phyloP scores from a whole-genome alignment of 2,797 vertebrate species.

The Antrozous pallidus region DNA sequence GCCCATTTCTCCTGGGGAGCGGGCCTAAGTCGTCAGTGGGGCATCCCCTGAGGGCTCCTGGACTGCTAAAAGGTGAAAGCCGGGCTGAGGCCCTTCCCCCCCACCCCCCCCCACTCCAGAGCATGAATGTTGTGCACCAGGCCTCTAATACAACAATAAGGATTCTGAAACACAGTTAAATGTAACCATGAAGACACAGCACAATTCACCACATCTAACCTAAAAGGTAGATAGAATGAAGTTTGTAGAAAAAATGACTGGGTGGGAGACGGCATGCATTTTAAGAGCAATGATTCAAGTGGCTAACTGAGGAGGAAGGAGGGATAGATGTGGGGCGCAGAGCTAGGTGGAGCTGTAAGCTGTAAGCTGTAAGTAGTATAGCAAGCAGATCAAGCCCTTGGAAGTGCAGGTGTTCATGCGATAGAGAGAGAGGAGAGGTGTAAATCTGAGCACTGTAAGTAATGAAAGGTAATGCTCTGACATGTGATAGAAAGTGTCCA shows the following conservation, averaged over 20 bases:
- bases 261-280: neutral
- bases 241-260: neutral
- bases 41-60: too few relatives aligned
- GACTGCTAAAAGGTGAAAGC: too few relatives aligned
- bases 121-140: too few relatives aligned
- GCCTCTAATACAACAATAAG: neutral
- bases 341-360: neutral
- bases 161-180: neutral
- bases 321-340: neutral
- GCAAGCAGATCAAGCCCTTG: neutral
- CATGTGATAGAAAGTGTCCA: neutral
- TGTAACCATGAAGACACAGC: neutral
- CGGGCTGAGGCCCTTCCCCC: too few relatives aligned
- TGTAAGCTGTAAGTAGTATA: neutral
- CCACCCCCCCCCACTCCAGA: rapidly evolving
- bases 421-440: neutral
- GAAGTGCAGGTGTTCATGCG: neutral
- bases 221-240: neutral
- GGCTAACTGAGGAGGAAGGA: neutral
- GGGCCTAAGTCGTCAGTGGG: too few relatives aligned
- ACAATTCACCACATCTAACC: neutral
- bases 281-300: neutral
- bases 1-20: too few relatives aligned
- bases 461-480: neutral
- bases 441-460: neutral